Base-by-base conservation (phyloP, 2,113 vertebrate genomes). In the Cyprinodon variegatus region DNA sequence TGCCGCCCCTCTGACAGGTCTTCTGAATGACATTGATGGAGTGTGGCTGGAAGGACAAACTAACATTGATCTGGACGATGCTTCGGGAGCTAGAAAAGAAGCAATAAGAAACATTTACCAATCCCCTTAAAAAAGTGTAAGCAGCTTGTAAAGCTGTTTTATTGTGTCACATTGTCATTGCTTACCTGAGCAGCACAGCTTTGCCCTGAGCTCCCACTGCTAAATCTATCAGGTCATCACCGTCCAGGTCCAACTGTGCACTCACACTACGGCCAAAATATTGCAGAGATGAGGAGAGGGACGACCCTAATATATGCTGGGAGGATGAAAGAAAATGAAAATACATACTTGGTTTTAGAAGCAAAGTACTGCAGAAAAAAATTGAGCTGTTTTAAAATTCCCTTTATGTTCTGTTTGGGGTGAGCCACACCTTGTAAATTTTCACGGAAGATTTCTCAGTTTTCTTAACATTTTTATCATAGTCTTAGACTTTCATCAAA, bases 241-340 rank as follows among this genome's bases (percentile, higher is more conserved):
- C 96, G 0, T 97, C 96, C 91, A 97, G 84, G 90, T 98, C 98
- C 67, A 95, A 60, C 17, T 83, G 93, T 20, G 95, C 96, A 0
- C 96, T 97, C 81, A 98, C 80, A 61, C 97, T 98, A 74, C 96
- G 95, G n/a, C 98, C 98, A 43, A 99, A 99, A 74, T 99, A 99
- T n/a, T 90, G 91, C 76, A 98, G 95, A 8, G 88, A 69, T 0
- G 90, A 81, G 0, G 93, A 94, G 81, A 99, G 88, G 0, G 90
- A 92, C 3, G 86, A 86, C 1, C 94, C 96, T 14, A 94, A 86
- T 29, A 99, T 94, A 65, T 96, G 95, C 98, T 99, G 90, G 36
- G 12, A 74, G 57, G 17, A 61, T 1, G 7, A 11, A 17, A 80
- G 41, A 82, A 61, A 46, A 43, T 76, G 8, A 67, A 22, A 11